These are phyloP conservation scores for Acholoe squamosa DNA, from an alignment of 2,888 invertebrate genomes.

Conservation along the genomic window DNA sequence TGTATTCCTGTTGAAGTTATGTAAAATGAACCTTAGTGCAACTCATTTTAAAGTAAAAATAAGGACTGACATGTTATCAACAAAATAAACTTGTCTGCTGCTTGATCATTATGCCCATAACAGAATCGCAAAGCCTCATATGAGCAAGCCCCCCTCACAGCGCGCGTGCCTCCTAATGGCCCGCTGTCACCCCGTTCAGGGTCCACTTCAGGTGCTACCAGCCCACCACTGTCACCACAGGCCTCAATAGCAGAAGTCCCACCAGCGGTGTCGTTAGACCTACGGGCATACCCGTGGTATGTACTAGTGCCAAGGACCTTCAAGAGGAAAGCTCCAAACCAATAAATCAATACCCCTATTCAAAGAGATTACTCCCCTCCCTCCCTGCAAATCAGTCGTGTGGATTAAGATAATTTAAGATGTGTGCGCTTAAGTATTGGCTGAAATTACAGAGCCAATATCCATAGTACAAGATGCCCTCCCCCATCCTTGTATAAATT, in stretches of 20 bases:
- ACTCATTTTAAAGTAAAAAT: too few species aligned
- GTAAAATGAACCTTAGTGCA: too few species aligned
- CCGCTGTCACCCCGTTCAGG: not conserved
- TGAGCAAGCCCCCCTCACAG: not conserved
- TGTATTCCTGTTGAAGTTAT: too few species aligned
- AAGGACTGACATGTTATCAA: too few species aligned
- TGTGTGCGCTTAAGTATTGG: not conserved
- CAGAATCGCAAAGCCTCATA: constrained; percentile 43
- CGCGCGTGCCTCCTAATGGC: not conserved
- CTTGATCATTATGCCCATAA: not conserved
- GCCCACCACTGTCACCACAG: not conserved
- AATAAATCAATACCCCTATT: constrained; percentile 33
- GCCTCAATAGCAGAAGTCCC: not conserved
- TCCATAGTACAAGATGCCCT: not conserved
- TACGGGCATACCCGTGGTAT: constrained; percentile 58
- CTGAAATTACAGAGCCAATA: not conserved
- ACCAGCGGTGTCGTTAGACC: constrained; percentile 39
- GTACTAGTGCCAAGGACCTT: not conserved
- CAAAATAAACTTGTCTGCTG: not conserved
- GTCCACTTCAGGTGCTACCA: not conserved
- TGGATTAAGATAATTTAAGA: not conserved
- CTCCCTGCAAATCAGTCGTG: not conserved
- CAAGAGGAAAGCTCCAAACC: not conserved
- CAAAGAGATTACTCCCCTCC: not conserved
- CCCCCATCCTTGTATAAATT: not conserved